Evolutionary conservation across 1,140 invertebrate genomes (phyloP).

Genomic region (Anastrepha ludens): DNA sequence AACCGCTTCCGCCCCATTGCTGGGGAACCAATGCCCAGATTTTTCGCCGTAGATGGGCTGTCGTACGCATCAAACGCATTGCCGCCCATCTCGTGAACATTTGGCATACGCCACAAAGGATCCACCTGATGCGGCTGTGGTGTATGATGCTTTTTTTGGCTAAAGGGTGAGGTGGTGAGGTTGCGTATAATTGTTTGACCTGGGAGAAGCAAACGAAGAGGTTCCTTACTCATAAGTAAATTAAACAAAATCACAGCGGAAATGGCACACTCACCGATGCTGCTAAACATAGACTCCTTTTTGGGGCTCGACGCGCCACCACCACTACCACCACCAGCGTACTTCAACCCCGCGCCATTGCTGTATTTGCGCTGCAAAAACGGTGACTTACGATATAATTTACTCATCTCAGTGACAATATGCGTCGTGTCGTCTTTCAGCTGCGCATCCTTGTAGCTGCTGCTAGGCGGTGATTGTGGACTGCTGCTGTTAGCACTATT

Average conservation of each 20-base stretch:
- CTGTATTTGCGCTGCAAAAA: constrained; percentile 71
- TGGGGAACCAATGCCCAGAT: constrained; percentile 60
- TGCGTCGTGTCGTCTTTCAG: constrained; percentile 54
- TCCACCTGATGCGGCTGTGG: constrained; percentile 58
- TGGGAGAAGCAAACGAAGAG: constrained; percentile 29
- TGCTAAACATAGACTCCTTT: constrained; percentile 71
- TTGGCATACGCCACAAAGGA: constrained; percentile 58
- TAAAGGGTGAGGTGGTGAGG: constrained; percentile 71
- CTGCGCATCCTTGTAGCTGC: constrained; percentile 31
- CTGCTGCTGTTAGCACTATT: constrained; percentile 58
- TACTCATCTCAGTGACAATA: constrained; percentile 62
- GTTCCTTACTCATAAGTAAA: not conserved
- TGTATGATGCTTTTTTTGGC: constrained; percentile 68
- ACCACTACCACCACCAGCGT: not conserved
- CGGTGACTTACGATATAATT: constrained; percentile 70
- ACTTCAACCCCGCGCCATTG: constrained; percentile 58
- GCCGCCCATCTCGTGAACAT: constrained; percentile 55
- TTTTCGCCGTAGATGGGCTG: constrained; percentile 63
- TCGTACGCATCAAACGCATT: constrained; percentile 61
- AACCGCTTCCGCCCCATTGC: constrained; percentile 61
- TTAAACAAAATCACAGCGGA: not conserved
- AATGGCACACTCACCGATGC: constrained; percentile 63
- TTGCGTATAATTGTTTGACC: constrained; percentile 72
- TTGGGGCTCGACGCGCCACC: constrained; percentile 68
- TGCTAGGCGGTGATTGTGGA: constrained; percentile 58